A percentile compares a stretch with the other conserved stretches of the same genome.
These are phyloP conservation scores for Melanchra persicariae DNA, from an alignment of 2,888 invertebrate genomes.

Conservation along the genomic window DNA sequence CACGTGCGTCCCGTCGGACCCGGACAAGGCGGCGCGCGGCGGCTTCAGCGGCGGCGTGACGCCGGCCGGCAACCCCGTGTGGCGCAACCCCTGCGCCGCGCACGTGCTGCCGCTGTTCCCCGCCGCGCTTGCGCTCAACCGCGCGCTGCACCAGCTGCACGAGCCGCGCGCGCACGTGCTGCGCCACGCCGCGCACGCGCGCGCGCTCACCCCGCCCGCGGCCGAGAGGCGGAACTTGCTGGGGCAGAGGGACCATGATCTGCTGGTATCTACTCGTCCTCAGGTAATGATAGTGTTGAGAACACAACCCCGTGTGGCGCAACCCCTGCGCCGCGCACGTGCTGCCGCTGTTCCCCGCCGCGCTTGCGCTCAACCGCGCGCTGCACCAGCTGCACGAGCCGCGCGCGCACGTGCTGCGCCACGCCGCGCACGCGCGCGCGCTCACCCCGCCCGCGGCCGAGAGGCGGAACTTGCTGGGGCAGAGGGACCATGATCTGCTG, in stretches of 20 bases:
- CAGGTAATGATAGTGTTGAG: conserved; percentile 74
- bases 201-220: conserved; percentile 93
- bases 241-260: conserved; percentile 90
- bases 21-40: conserved; percentile 95
- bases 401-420: conserved; percentile 91
- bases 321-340: conserved; percentile 97
- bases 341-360: conserved; percentile 94
- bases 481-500: conserved; percentile 86
- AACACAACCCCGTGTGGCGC: conserved; percentile 95
- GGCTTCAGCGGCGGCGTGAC: conserved; percentile 95
- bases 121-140: conserved; percentile 94
- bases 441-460: conserved; percentile 94
- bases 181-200: conserved; percentile 93
- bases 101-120: conserved; percentile 96
- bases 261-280: conserved; percentile 91
- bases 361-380: conserved; percentile 94
- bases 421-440: conserved; percentile 93
- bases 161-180: conserved; percentile 92
- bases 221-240: conserved; percentile 94
- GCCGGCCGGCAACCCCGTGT: conserved; percentile 94
- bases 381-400: conserved; percentile 95
- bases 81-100: conserved; percentile 96
- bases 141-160: conserved; percentile 95
- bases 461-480: conserved; percentile 93
- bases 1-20: conserved; percentile 96